A percentile compares a stretch with the other conserved stretches of the same genome.
phyloP scores from a whole-genome alignment of 1,140 invertebrate genomes.

The Drosophila suzukii region DNA sequence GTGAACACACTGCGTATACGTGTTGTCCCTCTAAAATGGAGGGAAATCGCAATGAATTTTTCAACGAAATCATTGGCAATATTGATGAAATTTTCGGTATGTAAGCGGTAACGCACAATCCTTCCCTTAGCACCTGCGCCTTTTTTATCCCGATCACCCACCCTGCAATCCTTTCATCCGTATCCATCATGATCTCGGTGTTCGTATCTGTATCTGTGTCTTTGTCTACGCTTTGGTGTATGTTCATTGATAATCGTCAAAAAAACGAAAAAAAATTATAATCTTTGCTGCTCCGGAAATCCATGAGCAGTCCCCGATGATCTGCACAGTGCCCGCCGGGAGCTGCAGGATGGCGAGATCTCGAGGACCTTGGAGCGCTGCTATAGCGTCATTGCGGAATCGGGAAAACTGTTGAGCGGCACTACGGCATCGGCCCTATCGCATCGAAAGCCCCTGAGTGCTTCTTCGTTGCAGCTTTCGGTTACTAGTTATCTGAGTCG shows the following conservation, averaged over 20 bases:
- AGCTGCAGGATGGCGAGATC: slow-evolving; percentile 88
- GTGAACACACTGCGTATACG: slow-evolving; percentile 41
- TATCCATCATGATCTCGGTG: slow-evolving; percentile 28
- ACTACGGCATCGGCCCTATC: slow-evolving; percentile 84
- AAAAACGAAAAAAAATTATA: slow-evolving; percentile 41
- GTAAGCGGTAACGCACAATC: slow-evolving; percentile 23
- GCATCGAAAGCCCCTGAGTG: slow-evolving; percentile 84
- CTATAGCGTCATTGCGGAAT: slow-evolving; percentile 88
- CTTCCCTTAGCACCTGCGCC: slow-evolving; percentile 39
- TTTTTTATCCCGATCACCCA: slow-evolving; percentile 39
- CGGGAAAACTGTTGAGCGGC: slow-evolving; percentile 82
- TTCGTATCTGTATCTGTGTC: slow-evolving; percentile 29
- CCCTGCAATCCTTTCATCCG: slow-evolving; percentile 34
- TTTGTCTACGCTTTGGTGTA: slow-evolving; percentile 40
- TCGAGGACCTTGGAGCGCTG: slow-evolving; percentile 90
- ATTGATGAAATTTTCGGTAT: slow-evolving; percentile 82
- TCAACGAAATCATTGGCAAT: slow-evolving; percentile 79
- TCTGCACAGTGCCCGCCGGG: slow-evolving; percentile 88
- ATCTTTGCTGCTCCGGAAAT: slow-evolving; percentile 54
- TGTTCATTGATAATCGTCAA: slow-evolving; percentile 65
- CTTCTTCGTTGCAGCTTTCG: slow-evolving; percentile 86
- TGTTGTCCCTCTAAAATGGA: slow-evolving; percentile 48
- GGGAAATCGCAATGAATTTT: slow-evolving; percentile 74
- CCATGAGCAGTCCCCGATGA: slow-evolving; percentile 87
- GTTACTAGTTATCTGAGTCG: slow-evolving; percentile 87